Evolutionary conservation across 2,888 invertebrate species (phyloP).

Genomic region (Epiperipatus broadwayi): DNA sequence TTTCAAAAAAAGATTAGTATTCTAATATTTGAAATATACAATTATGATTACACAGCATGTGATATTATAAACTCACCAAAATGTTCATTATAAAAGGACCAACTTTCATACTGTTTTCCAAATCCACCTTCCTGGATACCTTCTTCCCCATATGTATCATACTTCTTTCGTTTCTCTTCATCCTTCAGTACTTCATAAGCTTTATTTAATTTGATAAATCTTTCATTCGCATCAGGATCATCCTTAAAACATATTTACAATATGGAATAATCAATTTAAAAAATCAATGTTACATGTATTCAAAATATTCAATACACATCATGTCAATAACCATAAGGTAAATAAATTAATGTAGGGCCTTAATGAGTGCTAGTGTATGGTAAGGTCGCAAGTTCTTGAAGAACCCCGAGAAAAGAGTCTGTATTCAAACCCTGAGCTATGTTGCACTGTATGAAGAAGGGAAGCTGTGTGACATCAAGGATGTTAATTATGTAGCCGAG

Average conservation of each 20-base stretch:
- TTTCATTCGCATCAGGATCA: constrained; percentile 48
- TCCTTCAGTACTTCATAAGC: constrained; percentile 75
- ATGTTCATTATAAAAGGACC: constrained; percentile 55
- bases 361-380: no score
- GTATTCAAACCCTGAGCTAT: no score
- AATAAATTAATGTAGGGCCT: no score
- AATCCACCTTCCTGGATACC: constrained; percentile 39
- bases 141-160: constrained; percentile 57
- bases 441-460: no score
- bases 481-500: no score
- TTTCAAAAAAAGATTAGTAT: no score
- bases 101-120: constrained; percentile 48
- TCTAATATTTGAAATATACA: constrained; percentile 1
- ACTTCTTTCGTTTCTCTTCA: constrained; percentile 51
- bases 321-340: no score
- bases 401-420: no score
- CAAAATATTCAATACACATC: neutral
- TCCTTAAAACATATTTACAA: constrained; percentile 41
- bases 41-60: constrained; percentile 1
- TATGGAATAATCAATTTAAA: constrained; percentile 7
- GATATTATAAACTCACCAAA: constrained; percentile 40
- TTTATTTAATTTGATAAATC: constrained; percentile 54
- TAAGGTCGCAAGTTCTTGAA: neutral
- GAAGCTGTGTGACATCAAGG: no score
- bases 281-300: neutral